Conservation (phyloP, 2,797 vertebrate genomes). For the Cossypha caffra region DNA sequence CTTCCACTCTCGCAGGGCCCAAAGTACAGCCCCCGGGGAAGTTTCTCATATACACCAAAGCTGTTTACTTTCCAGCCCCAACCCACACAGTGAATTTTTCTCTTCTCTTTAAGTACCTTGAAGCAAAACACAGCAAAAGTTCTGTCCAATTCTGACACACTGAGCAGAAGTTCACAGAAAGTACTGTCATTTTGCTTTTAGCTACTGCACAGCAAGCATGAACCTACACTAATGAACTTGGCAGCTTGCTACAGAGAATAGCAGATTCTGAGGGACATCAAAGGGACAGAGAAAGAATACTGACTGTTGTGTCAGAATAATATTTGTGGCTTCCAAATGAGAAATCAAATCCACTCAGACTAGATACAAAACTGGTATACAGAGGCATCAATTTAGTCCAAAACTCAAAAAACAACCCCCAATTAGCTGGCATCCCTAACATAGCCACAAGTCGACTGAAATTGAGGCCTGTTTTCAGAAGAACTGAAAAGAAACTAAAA, state of each 20-base stretch:
- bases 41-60: neutral
- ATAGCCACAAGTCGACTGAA: neutral
- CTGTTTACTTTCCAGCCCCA: neutral
- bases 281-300: neutral
- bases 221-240: neutral
- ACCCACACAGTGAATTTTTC: neutral
- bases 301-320: fast-evolving
- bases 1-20: neutral
- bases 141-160: neutral
- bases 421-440: neutral
- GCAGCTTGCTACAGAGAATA: neutral
- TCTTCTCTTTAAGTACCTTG: neutral
- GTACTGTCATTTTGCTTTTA: neutral
- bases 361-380: neutral
- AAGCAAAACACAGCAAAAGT: neutral
- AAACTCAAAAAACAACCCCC: neutral
- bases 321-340: neutral
- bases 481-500: neutral
- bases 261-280: neutral
- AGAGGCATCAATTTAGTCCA: neutral
- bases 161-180: neutral
- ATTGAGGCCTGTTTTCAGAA: neutral
- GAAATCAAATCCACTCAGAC: neutral
- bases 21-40: neutral
- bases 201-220: neutral